Conservation (phyloP, 37 sponge, comb jelly and placozoan species). For the Amphimedon queenslandica region DNA sequence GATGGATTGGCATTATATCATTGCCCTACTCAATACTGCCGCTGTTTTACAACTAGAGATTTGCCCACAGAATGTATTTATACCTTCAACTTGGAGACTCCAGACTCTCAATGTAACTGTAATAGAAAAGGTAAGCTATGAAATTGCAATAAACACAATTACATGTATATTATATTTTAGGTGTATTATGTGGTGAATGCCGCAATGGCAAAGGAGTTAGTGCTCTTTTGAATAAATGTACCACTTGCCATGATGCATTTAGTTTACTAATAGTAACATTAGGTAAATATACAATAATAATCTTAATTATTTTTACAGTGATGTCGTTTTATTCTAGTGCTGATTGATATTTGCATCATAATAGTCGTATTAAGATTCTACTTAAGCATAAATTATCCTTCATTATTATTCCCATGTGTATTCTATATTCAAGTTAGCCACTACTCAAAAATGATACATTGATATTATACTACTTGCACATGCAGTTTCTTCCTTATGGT, state of each 20-base stretch:
- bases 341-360: conserved; percentile 6
- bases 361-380: neutral
- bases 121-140: neutral
- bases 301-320: neutral
- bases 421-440: conserved; percentile 65
- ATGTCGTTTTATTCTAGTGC: neutral
- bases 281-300: conserved; percentile 17
- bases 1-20: neutral
- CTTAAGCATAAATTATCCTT: conserved; percentile 20
- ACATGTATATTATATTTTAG: conserved; percentile 7
- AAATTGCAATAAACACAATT: neutral
- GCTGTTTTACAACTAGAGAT: neutral
- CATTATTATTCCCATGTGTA: conserved; percentile 31
- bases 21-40: conserved; percentile 17
- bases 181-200: conserved; percentile 65
- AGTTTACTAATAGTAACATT: conserved; percentile 20
- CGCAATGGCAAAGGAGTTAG: conserved; percentile 46
- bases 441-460: neutral
- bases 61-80: neutral
- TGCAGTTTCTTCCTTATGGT: conserved; percentile 43
- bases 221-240: conserved; percentile 50
- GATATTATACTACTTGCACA: neutral
- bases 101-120: conserved; percentile 10
- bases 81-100: neutral
- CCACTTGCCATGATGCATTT: conserved; percentile 35